A percentile compares a stretch with the other conserved stretches of the same genome.
phyloP scores from a whole-genome alignment of 2,888 invertebrate genomes.

The Pseudococcus viburni region DNA sequence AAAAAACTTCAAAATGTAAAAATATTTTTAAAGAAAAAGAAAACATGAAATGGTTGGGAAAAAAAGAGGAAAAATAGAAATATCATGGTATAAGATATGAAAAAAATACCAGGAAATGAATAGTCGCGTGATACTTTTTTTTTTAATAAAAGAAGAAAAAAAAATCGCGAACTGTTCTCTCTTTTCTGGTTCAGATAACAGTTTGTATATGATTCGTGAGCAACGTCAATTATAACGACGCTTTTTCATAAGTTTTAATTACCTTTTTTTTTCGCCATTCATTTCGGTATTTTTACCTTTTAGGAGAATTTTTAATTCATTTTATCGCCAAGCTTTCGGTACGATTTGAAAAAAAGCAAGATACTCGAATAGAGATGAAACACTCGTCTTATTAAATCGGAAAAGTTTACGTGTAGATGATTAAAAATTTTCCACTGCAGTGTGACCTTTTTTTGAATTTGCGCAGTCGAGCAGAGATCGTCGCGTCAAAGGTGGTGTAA shows the following conservation, averaged over 20 bases:
- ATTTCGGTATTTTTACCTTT: slow-evolving; percentile 27
- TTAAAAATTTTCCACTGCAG: neutral
- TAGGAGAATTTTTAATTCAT: slow-evolving; percentile 10
- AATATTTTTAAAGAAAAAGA: slow-evolving; percentile 37
- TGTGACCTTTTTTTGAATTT: neutral
- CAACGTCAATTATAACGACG: slow-evolving; percentile 43
- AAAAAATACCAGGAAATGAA: slow-evolving; percentile 21
- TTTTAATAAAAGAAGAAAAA: neutral
- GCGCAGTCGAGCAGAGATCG: neutral
- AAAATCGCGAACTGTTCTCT: slow-evolving; percentile 11
- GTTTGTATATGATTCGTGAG: slow-evolving; percentile 33
- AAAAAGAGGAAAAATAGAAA: neutral
- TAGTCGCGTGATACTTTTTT: neutral
- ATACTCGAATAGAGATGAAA: neutral
- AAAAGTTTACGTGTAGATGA: neutral
- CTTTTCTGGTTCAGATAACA: slow-evolving; percentile 38
- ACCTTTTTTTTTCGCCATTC: slow-evolving; percentile 15
- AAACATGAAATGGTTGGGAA: neutral
- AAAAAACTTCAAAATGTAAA: slow-evolving; percentile 30
- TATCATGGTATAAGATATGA: slow-evolving; percentile 8
- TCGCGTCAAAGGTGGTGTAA: neutral
- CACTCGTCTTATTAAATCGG: slow-evolving; percentile 5
- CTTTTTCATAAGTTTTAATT: slow-evolving; percentile 49
- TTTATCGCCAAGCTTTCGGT: neutral
- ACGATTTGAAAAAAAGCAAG: neutral